A percentile compares a stretch with the other conserved stretches of the same genome.
Evolutionary conservation across 1,140 invertebrate genomes (phyloP).

Genomic region (Drosophila kohkoa): DNA sequence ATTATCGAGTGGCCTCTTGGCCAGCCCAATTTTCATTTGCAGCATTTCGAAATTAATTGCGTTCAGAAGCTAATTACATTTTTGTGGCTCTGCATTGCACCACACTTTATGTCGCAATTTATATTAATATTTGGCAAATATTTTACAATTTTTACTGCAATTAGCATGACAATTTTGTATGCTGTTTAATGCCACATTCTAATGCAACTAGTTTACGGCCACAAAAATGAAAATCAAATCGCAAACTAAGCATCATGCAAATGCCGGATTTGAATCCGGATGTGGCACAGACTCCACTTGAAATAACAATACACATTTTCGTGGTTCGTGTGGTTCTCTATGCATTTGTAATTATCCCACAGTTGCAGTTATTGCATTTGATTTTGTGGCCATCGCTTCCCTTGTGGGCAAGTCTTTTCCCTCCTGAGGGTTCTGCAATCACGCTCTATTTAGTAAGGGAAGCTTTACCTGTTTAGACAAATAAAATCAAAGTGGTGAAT

Average conservation of each 20-base stretch:
- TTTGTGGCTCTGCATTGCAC: slow-evolving; percentile 53
- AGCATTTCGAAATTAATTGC: slow-evolving; percentile 55
- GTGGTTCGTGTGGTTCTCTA: slow-evolving; percentile 30
- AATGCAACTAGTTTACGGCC: slow-evolving; percentile 2
- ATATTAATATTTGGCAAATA: slow-evolving; percentile 58
- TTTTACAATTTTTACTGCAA: slow-evolving; percentile 59
- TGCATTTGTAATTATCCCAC: slow-evolving; percentile 53
- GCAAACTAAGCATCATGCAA: slow-evolving; percentile 28
- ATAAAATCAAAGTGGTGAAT: too few relatives aligned
- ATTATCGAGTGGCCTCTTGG: slow-evolving; percentile 19
- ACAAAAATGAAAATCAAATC: slow-evolving; percentile 35
- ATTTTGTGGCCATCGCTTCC: neutral
- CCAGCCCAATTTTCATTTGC: slow-evolving; percentile 17
- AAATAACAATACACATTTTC: slow-evolving; percentile 53
- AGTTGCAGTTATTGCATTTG: slow-evolving; percentile 15
- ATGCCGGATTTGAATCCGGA: slow-evolving; percentile 46
- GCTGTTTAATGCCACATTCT: slow-evolving; percentile 28
- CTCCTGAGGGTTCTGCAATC: too few relatives aligned
- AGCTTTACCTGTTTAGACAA: too few relatives aligned
- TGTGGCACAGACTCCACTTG: slow-evolving; percentile 54
- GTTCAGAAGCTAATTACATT: slow-evolving; percentile 65
- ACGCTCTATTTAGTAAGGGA: too few relatives aligned
- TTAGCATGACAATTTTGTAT: slow-evolving; percentile 52
- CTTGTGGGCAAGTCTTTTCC: neutral
- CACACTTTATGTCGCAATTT: slow-evolving; percentile 45